Conservation (phyloP, 2,888 invertebrate genomes). For the Drosophila prostipennis region DNA sequence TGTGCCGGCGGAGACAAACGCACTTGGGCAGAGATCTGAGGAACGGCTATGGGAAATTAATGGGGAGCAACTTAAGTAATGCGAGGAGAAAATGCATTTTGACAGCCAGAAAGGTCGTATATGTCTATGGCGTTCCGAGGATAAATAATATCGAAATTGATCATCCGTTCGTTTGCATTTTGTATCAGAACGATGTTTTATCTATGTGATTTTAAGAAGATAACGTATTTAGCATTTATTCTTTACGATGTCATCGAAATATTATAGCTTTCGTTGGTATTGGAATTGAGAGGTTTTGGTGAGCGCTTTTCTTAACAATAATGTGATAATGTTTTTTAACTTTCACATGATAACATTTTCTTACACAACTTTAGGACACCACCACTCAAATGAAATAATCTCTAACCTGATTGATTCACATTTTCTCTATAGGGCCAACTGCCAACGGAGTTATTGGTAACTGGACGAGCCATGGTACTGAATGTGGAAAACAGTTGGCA, state of each 20-base stretch:
- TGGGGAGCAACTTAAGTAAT: conserved; percentile 43
- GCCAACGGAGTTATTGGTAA: conserved; percentile 28
- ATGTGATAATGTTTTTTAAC: too few species aligned
- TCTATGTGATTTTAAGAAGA: too few species aligned
- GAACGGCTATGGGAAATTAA: conserved; percentile 48
- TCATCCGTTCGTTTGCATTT: too few species aligned
- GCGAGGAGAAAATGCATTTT: conserved; percentile 40
- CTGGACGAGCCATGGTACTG: conserved; percentile 19
- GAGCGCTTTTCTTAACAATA: too few species aligned
- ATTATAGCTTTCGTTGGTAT: too few species aligned
- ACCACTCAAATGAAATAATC: background rate
- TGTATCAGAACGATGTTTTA: too few species aligned
- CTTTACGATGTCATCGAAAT: too few species aligned
- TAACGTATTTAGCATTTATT: too few species aligned
- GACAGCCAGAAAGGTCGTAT: conserved; percentile 44
- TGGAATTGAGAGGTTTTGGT: too few species aligned
- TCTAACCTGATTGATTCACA: conserved; percentile 10
- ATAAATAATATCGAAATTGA: conserved; percentile 20
- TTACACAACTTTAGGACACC: too few species aligned
- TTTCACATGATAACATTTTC: too few species aligned
- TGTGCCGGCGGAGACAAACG: conserved; percentile 40
- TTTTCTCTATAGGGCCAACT: conserved; percentile 14
- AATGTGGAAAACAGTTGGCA: conserved; percentile 62
- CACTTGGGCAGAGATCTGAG: conserved; percentile 50
- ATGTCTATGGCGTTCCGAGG: background rate